phyloP scores from a whole-genome alignment of 2,113 vertebrate species.

The Anguilla rostrata region DNA sequence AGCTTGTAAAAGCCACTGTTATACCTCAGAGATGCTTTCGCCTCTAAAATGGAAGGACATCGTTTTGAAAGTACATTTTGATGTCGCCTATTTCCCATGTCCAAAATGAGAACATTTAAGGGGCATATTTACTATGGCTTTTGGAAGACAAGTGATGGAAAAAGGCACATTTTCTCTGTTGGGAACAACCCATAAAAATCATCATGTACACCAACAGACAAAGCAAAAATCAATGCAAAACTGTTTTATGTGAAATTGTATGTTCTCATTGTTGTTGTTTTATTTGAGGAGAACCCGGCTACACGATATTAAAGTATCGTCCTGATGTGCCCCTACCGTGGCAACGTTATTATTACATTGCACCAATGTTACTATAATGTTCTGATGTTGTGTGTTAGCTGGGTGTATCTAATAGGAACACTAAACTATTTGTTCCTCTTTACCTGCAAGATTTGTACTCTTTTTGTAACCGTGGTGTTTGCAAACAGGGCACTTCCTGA shows the following conservation, averaged over 20 bases:
- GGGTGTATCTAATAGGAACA: background rate
- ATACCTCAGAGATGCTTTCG: no score
- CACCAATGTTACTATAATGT: background rate
- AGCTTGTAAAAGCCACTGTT: no score
- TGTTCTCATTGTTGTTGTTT: background rate
- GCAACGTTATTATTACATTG: background rate
- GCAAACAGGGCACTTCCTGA: background rate
- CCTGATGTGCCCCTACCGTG: no score
- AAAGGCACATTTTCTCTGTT: background rate
- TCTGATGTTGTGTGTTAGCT: background rate
- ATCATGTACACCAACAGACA: slow-evolving; percentile 9
- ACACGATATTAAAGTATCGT: no score
- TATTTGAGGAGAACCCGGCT: no score
- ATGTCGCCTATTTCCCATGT: background rate
- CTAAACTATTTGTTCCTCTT: background rate
- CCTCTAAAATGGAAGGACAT: background rate
- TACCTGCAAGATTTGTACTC: background rate
- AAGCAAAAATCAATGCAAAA: slow-evolving; percentile 21
- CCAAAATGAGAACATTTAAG: background rate
- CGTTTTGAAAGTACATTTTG: background rate
- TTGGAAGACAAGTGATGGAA: background rate
- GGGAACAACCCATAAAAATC: background rate
- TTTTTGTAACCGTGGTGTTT: background rate
- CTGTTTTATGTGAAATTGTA: background rate
- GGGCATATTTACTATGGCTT: background rate